Base-by-base conservation (phyloP, 1,140 invertebrate genomes). In the Vanessa tameamea region DNA sequence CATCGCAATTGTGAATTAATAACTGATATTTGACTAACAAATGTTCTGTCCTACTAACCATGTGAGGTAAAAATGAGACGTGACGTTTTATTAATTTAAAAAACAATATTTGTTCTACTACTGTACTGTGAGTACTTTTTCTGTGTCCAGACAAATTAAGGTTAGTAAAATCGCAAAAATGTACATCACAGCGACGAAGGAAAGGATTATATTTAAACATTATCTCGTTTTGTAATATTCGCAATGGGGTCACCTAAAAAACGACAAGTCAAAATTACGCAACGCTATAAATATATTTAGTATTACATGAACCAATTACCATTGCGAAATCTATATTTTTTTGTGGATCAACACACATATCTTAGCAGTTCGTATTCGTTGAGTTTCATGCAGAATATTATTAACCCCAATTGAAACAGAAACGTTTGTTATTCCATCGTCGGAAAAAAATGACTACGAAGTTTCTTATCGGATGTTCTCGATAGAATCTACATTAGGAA, bases 161-260 rank as follows among this genome's bases (percentile, higher is more conserved):
- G 68, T 69, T 69, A 69, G 68, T 50, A 43, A 65, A 76, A 50
- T 76, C 31, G 53, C 37, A 66, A 53, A 67, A 47, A 57, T 37
- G 15, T 59, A 37, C 31, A 61, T 31, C 31, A 16, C 55, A 69
- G 68, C 68, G 68, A 69, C 68, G 68, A 69, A 63, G 55, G 68
- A 69, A 63, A 61, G n/a, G 26, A 61, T 43, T 69, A 69, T 69
- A 69, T 69, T 69, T 69, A 69, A 48, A 69, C 68, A 26, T 69
- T 69, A 47, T 48, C 55, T 53, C 13, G 59, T 67, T 72, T 76
- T 72, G 64, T 71, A 72, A 74, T 78, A 71, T 78, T 78, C 64
- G 70, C 70, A 78, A 73, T 48, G 66, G 68, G 77, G 77, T 78
- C 74, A 78, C 74, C 77, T 76, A 73, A 76, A 78, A 78, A 69